A percentile compares a stretch with the other conserved stretches of the same genome.
These are phyloP conservation scores for Ormyrus thymus DNA, from an alignment of 2,888 invertebrate genomes.

Conservation along the genomic window DNA sequence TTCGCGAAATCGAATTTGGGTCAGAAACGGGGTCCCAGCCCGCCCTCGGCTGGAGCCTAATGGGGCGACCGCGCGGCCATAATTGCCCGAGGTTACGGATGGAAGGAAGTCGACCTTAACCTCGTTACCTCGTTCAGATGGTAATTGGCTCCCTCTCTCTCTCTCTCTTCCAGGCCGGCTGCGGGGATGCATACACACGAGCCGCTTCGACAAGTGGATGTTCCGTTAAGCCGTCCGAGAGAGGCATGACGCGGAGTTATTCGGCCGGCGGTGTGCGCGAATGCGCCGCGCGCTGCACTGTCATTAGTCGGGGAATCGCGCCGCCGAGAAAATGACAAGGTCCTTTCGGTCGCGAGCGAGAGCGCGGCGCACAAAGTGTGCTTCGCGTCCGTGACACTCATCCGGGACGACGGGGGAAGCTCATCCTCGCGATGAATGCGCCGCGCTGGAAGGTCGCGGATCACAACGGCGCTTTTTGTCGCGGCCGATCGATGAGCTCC, in stretches of 20 bases:
- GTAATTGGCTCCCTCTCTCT: conserved; percentile 26
- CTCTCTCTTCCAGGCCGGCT: conserved; percentile 11
- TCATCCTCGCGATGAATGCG: neutral
- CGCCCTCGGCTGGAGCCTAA: conserved; percentile 49
- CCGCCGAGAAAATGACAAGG: conserved; percentile 38
- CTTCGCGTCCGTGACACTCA: neutral
- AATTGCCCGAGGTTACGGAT: conserved; percentile 61
- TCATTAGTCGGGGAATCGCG: conserved; percentile 38
- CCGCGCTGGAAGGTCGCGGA: neutral
- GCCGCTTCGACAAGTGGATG: conserved; percentile 59
- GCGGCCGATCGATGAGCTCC: conserved; percentile 33
- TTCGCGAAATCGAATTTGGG: conserved; percentile 56
- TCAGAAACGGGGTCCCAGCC: conserved; percentile 37
- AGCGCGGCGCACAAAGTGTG: neutral
- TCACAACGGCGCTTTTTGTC: conserved; percentile 31
- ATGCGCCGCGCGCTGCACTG: conserved; percentile 30
- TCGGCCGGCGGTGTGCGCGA: conserved; percentile 9
- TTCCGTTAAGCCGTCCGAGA: conserved; percentile 56
- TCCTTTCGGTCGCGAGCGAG: conserved; percentile 30
- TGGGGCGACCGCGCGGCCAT: conserved; percentile 1
- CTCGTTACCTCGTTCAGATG: conserved; percentile 61
- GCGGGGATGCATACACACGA: neutral
- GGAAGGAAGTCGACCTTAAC: conserved; percentile 61
- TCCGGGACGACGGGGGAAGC: neutral
- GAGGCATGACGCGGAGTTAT: conserved; percentile 53